phyloP scores from a whole-genome alignment of 2,113 vertebrate genomes.

The Ploceus nigricollis region DNA sequence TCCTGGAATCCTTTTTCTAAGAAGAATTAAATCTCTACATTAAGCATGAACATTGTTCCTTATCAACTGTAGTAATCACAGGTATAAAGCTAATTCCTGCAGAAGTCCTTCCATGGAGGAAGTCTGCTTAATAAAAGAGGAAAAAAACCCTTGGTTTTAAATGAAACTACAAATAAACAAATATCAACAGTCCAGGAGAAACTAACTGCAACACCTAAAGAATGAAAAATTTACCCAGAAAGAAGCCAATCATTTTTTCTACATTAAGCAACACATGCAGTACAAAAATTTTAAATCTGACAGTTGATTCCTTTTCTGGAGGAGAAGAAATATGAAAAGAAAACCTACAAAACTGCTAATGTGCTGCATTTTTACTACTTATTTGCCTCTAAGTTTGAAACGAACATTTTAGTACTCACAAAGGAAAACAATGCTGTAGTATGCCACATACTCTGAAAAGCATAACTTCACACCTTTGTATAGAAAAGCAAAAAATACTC shows the following conservation, averaged over 20 bases:
- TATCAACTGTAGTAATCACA: background rate
- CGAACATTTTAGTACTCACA: background rate
- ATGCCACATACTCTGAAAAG: background rate
- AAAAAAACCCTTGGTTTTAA: fast-evolving
- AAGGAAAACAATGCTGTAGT: background rate
- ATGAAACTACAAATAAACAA: background rate
- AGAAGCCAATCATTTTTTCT: background rate
- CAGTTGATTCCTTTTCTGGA: background rate
- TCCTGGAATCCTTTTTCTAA: background rate
- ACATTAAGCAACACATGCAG: background rate
- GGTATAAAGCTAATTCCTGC: background rate
- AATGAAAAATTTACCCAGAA: background rate
- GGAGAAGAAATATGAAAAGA: background rate
- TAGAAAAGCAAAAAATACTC: background rate
- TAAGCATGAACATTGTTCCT: background rate
- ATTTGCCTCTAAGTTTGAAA: background rate
- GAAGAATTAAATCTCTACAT: background rate
- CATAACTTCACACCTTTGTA: background rate
- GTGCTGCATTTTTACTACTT: background rate
- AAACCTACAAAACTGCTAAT: background rate
- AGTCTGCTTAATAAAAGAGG: background rate
- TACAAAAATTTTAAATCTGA: background rate
- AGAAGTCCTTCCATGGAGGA: background rate
- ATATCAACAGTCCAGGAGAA: background rate
- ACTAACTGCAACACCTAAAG: background rate